Base-by-base conservation (phyloP, 2,888 invertebrate species). In the Lasioglossum leucozonium region DNA sequence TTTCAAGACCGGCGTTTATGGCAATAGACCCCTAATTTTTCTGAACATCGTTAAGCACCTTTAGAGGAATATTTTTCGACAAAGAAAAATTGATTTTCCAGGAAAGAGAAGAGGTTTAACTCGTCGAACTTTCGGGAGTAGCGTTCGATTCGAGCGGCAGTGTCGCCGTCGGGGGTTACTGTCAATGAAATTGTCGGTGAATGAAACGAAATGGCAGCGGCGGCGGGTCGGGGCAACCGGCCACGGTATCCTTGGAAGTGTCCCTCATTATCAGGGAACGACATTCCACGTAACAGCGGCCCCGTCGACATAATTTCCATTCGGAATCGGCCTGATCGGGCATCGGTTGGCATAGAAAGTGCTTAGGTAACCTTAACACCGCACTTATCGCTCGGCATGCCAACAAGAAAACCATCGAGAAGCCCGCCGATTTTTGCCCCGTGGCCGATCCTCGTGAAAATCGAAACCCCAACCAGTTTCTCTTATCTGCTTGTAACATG, bases 281-380 rank as follows among this genome's bases (percentile, higher is more conserved):
- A 76, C 86, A 87, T 87, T 87, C 87, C 87, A 77, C 76, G 83
- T 79, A 82, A 81, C 83, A 77, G 55, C 73, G 74, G 69, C 67
- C n/a, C 72, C 79, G 69, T 80, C 84, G 79, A 80, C 87, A 82
- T 84, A 81, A 87, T 87, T 87, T 87, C 84, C 86, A 84, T 86
- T 84, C 85, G 40, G 77, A 71, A 81, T 72, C 80, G 82, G 58
- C 72, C 44, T 79, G 76, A 72, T 76, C 80, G 75, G 58, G 69
- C 71, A 79, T 86, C 79, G 81, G 40, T 42, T 79, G 78, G 79
- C 84, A 86, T 87, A 82, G 88, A 88, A 87, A 88, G 87, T 85
- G 84, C 84, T 88, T 87, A 88, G 84, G 82, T 86, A 87, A 87
- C 82, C 81, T 78, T 82, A 86, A 87, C 85, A 77, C 42, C 44